Percentiles rank a stretch among this genome's conserved stretches.
These are phyloP conservation scores for Potamilus streckersoni DNA, from an alignment of 1,140 invertebrate species.

Conservation along the genomic window DNA sequence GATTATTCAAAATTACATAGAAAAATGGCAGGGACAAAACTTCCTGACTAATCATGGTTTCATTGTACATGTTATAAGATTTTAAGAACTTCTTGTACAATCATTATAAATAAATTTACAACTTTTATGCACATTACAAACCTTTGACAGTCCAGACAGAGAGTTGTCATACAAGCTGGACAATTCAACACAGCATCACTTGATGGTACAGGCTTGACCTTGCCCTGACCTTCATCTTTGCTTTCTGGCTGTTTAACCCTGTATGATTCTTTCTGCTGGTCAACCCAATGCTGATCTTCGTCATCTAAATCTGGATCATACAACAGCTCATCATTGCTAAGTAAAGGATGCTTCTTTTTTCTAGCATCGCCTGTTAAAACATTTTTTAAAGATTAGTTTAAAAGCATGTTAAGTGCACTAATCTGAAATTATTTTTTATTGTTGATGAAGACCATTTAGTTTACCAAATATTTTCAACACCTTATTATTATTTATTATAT, in stretches of 20 bases:
- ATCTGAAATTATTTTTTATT: no score
- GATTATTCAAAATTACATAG: no score
- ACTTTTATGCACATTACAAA: conserved; percentile 34
- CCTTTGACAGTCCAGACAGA: conserved; percentile 76
- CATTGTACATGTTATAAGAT: no score
- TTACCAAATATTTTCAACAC: no score
- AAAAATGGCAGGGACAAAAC: no score
- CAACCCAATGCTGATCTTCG: conserved; percentile 74
- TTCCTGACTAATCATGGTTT: no score
- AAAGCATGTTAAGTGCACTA: background rate
- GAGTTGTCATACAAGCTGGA: conserved; percentile 74
- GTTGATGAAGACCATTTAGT: no score
- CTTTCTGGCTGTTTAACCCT: conserved; percentile 22
- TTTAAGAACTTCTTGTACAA: no score
- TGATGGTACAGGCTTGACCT: conserved; percentile 32
- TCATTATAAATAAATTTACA: no score
- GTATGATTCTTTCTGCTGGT: conserved; percentile 64
- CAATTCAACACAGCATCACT: conserved; percentile 76
- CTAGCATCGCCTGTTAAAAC: conserved; percentile 24
- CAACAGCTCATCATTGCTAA: conserved; percentile 71
- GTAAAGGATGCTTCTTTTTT: conserved; percentile 35
- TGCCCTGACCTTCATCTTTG: conserved; percentile 3
- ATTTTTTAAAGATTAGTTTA: background rate
- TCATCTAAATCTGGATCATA: conserved; percentile 75
- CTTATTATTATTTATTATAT: no score